These are phyloP conservation scores for Diacarnus erythraeanus DNA, from an alignment of 37 sponge, comb jelly and placozoan species.

Conservation along the genomic window DNA sequence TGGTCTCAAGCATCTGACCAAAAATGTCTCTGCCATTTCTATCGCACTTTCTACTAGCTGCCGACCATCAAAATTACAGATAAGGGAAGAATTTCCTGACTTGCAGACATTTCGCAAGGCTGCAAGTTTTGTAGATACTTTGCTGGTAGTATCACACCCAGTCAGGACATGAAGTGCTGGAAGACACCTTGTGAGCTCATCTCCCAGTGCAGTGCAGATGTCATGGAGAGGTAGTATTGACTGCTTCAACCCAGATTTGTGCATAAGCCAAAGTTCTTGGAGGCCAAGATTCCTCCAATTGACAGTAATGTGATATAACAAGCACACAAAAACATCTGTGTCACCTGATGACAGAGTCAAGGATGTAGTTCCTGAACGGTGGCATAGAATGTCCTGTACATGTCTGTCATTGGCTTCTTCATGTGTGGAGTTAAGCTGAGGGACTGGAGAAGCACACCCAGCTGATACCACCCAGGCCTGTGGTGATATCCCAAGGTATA, in stretches of 20 bases:
- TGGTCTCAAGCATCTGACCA: too few relatives aligned
- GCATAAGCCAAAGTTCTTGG: conserved; percentile 1
- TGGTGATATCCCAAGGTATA: conserved; percentile 9
- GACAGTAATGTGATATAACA: not conserved
- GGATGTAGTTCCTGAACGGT: not conserved
- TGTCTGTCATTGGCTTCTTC: not conserved
- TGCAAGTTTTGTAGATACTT: too few relatives aligned
- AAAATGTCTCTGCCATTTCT: too few relatives aligned
- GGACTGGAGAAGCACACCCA: not conserved
- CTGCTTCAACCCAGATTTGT: not conserved
- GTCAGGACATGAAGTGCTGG: conserved; percentile 5
- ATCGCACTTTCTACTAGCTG: too few relatives aligned
- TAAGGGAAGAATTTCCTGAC: too few relatives aligned
- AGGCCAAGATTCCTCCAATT: not conserved
- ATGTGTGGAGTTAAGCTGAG: conserved; percentile 1
- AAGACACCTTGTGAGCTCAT: conserved; percentile 6
- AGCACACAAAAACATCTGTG: too few relatives aligned
- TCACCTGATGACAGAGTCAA: conserved; percentile 3
- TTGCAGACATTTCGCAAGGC: too few relatives aligned
- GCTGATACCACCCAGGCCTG: conserved; percentile 3
- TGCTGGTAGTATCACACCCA: too few relatives aligned
- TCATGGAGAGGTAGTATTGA: not conserved
- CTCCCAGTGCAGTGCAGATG: conserved; percentile 1
- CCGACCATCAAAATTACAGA: too few relatives aligned
- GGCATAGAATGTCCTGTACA: not conserved